Base-by-base conservation (phyloP, 1,140 invertebrate species). In the Calephelis nemesis region DNA sequence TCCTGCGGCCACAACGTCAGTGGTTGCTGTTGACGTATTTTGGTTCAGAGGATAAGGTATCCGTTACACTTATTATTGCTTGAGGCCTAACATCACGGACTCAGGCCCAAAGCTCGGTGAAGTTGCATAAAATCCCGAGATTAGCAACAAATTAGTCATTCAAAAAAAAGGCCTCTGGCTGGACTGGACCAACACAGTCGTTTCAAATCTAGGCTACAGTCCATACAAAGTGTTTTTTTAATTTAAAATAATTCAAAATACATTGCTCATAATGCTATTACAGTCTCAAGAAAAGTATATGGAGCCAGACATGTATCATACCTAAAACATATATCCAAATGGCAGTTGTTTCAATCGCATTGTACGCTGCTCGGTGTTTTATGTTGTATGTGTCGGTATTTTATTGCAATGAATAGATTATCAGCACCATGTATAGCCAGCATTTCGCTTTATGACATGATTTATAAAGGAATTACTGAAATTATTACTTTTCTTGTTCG, bases 371-470 rank as follows among this genome's bases (percentile, higher is more conserved):
- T 19, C 50, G 8, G 1, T 58, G 54, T 58, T 58, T 58, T 58
- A 58, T 58, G 54, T 11, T 39, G 54, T 39, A 39, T 30, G 54
- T 58, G 54, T 15, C 54, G 54, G 54, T 58, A 58, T 58, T 58
- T 58, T 39, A 58, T 58, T 39, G 19, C 54, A 58, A 58, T 58
- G 54, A 58, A 58, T 58, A 58, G 54, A 30, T 58, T 58, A 58
- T 58, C 19, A 58, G 54, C 54, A 39, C 19, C 15, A 11, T 15
- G 12, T 58, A n/a, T n/a, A 30, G 15, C n/a, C 54, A 30, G 15
- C 54, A 39, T 30, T 58, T 58, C 30, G 15, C 19, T 58, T 58
- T 58, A 58, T 12, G 54, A 58, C 15, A 58, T 58, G 15, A 39
- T 58, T 58, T 58, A 58, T 58, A 58, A 39, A 58, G 9, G 54